Evolutionary conservation across 2,888 invertebrate genomes (phyloP).

Genomic region (Napeogenes sylphis): DNA sequence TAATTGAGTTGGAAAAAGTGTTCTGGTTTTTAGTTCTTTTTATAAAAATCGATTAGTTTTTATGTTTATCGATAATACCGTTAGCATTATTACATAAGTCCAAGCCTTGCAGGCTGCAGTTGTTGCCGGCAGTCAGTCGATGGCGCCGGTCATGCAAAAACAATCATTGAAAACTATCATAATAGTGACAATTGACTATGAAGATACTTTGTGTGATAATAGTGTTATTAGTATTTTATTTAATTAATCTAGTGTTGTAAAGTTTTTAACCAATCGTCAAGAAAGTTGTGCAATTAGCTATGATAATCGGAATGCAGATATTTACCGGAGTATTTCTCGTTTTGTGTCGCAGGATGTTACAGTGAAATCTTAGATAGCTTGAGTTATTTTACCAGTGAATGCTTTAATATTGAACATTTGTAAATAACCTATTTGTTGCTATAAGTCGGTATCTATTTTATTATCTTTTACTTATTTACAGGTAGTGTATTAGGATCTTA

Average conservation of each 20-base stretch:
- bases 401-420: not conserved
- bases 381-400: not conserved
- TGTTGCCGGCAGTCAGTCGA: constrained; percentile 43
- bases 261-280: not conserved
- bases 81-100: constrained; percentile 62
- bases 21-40: not conserved
- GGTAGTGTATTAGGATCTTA: too few relatives aligned
- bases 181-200: not conserved
- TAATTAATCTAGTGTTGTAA: not conserved
- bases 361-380: not conserved
- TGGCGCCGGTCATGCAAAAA: constrained; percentile 41
- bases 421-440: not conserved
- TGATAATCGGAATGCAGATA: not conserved
- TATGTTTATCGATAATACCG: constrained; percentile 54
- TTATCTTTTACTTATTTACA: too few relatives aligned
- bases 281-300: constrained; percentile 4
- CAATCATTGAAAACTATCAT: constrained; percentile 10
- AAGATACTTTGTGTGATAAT: constrained; percentile 6
- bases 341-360: not conserved
- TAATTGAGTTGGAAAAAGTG: not conserved
- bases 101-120: constrained; percentile 49
- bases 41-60: constrained; percentile 32
- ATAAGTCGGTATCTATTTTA: not conserved
- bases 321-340: not conserved
- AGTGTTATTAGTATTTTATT: not conserved